Evolutionary conservation across 2,888 invertebrate genomes (phyloP), one percentile per base, ranked within the genome.

Genomic region (Mythimna ferrago): DNA sequence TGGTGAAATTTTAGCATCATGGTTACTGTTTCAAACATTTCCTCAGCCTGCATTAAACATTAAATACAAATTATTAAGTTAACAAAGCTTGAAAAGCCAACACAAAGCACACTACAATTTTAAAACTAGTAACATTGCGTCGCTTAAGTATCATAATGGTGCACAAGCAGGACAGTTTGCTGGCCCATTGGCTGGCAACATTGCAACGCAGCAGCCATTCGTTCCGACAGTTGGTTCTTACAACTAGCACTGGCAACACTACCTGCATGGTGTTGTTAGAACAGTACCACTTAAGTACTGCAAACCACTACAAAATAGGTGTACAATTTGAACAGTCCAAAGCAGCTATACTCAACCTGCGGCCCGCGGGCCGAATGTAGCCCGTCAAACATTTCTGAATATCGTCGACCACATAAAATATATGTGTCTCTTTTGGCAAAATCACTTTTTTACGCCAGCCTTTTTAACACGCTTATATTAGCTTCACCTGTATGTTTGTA

Each of bases 141-240:
- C 57, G 62, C 60, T 60, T 78, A 72, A 19, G 80, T 78, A 78
- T 78, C 26, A 44, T 61, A 71, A 70, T 48, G 32, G 56, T 51
- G 11, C 62, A 48, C 44, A 78, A 80, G 64, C 61, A 77, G 66
- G 57, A 58, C 48, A 57, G 74, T 83, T 81, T 83, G 38, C 80
- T 71, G 81, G 75, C 48, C 60, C 80, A 80, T 83, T 75, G 80
- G 48, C 35, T 51, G 35, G 60, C 44, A 67, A 56, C 54, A 76
- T 10, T 35, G 67, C 32, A 64, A 21, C 38, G 21, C 51, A 16
- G 38, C 56, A 21, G 35, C 38, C 70, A 73, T 82, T 80, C 58
- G 80, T 82, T 80, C 79, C 80, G 26, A 74, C 69, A 32, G 10
- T 80, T 82, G 57, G 58, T 10, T 67, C 66, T 64, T 35, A 71